Evolutionary conservation across 2,888 invertebrate genomes (phyloP), one percentile per base, ranked within the genome.

Genomic region (Melitaea athalia): DNA sequence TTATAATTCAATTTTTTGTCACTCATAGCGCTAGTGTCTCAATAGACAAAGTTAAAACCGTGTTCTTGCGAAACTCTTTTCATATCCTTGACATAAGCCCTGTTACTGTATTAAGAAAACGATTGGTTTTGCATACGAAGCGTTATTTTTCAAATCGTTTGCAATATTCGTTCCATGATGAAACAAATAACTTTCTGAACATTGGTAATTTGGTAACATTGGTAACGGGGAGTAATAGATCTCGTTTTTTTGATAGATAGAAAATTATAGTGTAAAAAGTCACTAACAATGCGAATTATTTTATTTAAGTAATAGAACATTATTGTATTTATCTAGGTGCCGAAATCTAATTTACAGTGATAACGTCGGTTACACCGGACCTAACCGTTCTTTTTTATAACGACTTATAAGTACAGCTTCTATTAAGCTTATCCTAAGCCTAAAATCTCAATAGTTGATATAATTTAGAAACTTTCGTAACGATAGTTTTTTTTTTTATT

Each of bases 351-450:
- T 62, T 38, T 62, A 68, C 68, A 68, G 68, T 68, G 64, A 60
- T 47, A 64, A 50, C 52, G 59, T 59, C 69, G 65, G 69, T 69
- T 52, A 63, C 15, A 69, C 69, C 69, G 53, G 69, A 69, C 55
- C 61, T 69, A 69, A 64, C 61, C 53, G 38, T 38, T 38, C 24
- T 62, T 65, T 55, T 63, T 57, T 45, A 24, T 63, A 55, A 67
- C 57, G 49, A 62, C 15, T 57, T 57, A 57, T 3, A 57, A 15
- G 24, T 52, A 55, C n/a, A 42, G 57, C 42, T 57, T 57, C 57
- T 57, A 57, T 42, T 57, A 57, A 57, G 57, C 42, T 42, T 11
- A n/a, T 10, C 42, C 57, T 57, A 57, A 57, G 42, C 38, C 57
- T 57, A 57, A 57, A 55, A 38, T 57, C 57, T 42, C 15, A 38